Base-by-base conservation (phyloP, 2,888 invertebrate genomes). In the Erebia aethiops region DNA sequence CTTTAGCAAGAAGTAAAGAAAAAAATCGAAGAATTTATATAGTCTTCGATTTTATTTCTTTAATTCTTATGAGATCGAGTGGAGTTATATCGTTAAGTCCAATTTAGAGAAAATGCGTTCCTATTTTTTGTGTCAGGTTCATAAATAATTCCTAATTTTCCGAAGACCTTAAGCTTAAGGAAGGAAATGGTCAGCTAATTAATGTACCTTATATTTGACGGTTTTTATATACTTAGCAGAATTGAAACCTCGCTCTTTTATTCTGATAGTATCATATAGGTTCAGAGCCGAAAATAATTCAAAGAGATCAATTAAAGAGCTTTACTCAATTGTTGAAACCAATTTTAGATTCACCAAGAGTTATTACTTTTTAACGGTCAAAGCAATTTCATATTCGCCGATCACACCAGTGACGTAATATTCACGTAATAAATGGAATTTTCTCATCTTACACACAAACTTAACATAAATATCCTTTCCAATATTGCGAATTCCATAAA, bases 401-500 rank as follows among this genome's bases (percentile, higher is more conserved):
- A 49, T 62, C 62, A 62, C 46, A 49, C 21, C 46, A 62, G 4
- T 13, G 54, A 13, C 49, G 62, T 49, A 14, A 49, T 62, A 62
- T 62, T 13, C 49, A 21, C 49, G 62, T 62, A 21, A 49, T 63
- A 69, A 56, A 21, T 18, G n/a, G 18, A 66, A 62, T 62, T 63
- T 10, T 26, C 61, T 41, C 66, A 52, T 63, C 58, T 52, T 46
- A 14, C 58, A 62, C 52, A 46, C 69, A 64, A 67, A 54, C 60
- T 69, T 56, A 54, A 65, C 66, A 68, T n/a, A 71, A 41, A 71
- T 67, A 74, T 68, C 52, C 51, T 70, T 70, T 67, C 68, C 74
- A 11, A 74, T 74, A 76, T 72, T 74, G 64, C 70, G 26, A 75
- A 75, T 76, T 76, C 75, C 76, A 66, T 68, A 70, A 70, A 65